Evolutionary conservation across 2,113 vertebrate genomes (phyloP).

Genomic region (Phyllostomus discolor): DNA sequence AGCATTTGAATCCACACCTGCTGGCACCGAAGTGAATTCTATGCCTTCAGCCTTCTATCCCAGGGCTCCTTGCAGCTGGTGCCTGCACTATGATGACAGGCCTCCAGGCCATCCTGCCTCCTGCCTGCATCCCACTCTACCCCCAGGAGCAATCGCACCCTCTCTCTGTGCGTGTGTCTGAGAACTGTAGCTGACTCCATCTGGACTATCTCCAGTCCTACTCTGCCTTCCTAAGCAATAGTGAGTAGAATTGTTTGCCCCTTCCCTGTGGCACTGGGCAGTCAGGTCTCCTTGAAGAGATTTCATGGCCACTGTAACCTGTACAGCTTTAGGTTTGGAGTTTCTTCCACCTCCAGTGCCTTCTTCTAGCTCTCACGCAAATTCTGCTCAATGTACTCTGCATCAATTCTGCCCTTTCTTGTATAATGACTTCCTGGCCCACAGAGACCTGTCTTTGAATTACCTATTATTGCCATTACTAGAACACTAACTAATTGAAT

Average conservation of each 20-base stretch:
- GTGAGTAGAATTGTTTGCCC: not conserved
- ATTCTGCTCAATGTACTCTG: not conserved
- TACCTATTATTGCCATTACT: not conserved
- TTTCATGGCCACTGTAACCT: not conserved
- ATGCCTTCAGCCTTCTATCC: not conserved
- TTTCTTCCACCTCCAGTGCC: not conserved
- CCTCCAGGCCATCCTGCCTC: not conserved
- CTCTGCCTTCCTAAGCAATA: not conserved
- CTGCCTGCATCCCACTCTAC: no score
- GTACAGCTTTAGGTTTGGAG: not conserved
- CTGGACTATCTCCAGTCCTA: not conserved
- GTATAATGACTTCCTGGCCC: not conserved
- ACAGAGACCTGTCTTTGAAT: not conserved
- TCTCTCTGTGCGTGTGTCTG: not conserved
- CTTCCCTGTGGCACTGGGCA: not conserved
- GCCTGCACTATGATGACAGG: not conserved
- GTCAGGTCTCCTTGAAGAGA: not conserved
- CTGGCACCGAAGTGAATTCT: not conserved
- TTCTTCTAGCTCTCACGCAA: not conserved
- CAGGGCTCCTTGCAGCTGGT: not conserved
- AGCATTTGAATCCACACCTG: not conserved
- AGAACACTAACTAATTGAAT: not conserved
- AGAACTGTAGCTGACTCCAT: not conserved
- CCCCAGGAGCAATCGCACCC: not conserved
- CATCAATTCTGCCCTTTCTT: not conserved